Evolutionary conservation across 2,113 vertebrate genomes (phyloP).

Genomic region (Rhinoderma darwinii): DNA sequence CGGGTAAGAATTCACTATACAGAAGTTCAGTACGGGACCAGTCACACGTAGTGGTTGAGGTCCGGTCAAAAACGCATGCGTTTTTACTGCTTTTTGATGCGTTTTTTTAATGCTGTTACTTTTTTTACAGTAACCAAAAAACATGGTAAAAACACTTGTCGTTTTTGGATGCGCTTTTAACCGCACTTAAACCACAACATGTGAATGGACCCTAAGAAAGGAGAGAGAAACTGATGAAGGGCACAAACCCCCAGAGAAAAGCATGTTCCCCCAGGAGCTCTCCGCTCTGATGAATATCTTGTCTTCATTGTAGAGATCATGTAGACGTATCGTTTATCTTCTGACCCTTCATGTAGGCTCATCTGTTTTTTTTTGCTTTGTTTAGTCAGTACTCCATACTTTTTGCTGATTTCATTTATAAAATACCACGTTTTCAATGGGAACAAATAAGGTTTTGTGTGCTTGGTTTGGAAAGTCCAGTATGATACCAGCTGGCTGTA

Average conservation of each 20-base stretch:
- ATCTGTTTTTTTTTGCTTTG: not conserved
- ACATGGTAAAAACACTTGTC: too few species aligned
- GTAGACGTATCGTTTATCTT: not conserved
- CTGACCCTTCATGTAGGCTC: not conserved
- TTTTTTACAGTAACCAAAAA: too few species aligned
- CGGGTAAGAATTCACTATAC: too few species aligned
- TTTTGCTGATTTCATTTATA: not conserved
- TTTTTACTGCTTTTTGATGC: too few species aligned
- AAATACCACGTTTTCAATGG: constrained; percentile 67
- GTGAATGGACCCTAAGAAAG: too few species aligned
- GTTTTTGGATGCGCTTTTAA: too few species aligned
- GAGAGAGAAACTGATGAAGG: not conserved
- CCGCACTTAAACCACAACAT: too few species aligned
- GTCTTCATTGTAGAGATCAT: not conserved
- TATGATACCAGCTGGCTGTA: constrained; percentile 82
- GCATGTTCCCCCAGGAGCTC: not conserved
- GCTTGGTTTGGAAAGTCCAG: constrained; percentile 81
- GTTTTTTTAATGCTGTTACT: too few species aligned
- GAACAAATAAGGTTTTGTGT: constrained; percentile 76
- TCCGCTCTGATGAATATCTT: not conserved
- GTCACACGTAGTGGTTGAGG: too few species aligned
- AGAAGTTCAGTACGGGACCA: too few species aligned
- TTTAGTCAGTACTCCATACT: not conserved
- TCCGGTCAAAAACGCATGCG: too few species aligned
- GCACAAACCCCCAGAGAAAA: too few species aligned